phyloP scores from a whole-genome alignment of 1,140 invertebrate genomes.

The Orchestia grillus region DNA sequence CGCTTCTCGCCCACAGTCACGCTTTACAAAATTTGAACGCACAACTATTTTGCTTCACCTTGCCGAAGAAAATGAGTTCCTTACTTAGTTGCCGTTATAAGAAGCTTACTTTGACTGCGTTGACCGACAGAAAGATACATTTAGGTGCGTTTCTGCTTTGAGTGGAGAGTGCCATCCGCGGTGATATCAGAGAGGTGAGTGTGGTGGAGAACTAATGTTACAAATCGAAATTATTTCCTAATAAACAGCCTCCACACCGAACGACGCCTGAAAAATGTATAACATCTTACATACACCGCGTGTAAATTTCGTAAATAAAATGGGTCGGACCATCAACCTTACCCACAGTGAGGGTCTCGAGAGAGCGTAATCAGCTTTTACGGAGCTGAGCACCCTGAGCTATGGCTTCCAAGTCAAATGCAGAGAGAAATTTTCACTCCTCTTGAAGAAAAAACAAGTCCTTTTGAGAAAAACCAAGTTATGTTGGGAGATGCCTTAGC shows the following conservation, averaged over 20 bases:
- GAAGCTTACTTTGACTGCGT: neutral
- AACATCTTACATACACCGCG: neutral
- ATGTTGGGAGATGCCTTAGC: neutral
- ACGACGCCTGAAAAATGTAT: neutral
- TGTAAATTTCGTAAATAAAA: neutral
- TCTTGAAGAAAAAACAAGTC: neutral
- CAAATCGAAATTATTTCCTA: neutral
- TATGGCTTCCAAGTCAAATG: conserved; percentile 3
- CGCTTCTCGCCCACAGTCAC: neutral
- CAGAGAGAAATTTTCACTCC: conserved; percentile 12
- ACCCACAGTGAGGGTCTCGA: neutral
- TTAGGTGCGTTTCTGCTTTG: neutral
- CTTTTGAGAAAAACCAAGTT: neutral
- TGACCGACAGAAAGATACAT: neutral
- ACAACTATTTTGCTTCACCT: neutral
- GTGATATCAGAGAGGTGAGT: too few relatives aligned
- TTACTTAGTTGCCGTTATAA: neutral
- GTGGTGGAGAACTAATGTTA: too few relatives aligned
- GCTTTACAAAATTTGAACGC: neutral
- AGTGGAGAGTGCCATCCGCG: neutral
- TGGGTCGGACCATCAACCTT: neutral
- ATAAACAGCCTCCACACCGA: neutral
- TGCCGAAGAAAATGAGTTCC: neutral
- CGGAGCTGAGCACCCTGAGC: conserved; percentile 10
- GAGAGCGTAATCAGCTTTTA: conserved; percentile 33